Percentiles rank a stretch among this genome's conserved stretches.
phyloP scores from a whole-genome alignment of 2,888 invertebrate species.

The Lithophane leautieri region DNA sequence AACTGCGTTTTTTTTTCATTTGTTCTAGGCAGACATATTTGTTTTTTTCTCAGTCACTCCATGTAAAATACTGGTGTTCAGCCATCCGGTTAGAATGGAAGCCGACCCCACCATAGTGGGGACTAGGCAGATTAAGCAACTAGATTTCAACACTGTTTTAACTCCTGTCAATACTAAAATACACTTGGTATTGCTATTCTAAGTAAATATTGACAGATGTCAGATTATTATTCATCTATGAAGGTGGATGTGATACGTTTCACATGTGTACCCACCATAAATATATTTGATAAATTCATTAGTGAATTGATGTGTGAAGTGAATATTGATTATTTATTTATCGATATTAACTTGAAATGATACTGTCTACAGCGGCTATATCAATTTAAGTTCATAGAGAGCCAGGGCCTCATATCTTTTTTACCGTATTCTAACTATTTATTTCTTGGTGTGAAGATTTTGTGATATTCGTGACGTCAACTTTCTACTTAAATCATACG shows the following conservation, averaged over 20 bases:
- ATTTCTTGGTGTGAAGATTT: neutral
- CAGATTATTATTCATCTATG: neutral
- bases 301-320: too few species aligned
- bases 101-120: too few species aligned
- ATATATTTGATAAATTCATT: slow-evolving; percentile 3
- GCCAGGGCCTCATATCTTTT: neutral
- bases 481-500: slow-evolving; percentile 8
- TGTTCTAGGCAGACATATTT: neutral
- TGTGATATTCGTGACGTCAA: neutral
- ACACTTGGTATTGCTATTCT: neutral
- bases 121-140: too few species aligned
- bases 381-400: neutral
- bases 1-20: slow-evolving; percentile 4
- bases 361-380: neutral
- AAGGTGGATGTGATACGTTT: too few species aligned
- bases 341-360: neutral
- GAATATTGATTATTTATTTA: neutral
- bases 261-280: too few species aligned
- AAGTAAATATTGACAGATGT: slow-evolving; percentile 14
- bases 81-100: too few species aligned
- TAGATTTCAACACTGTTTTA: neutral
- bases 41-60: too few species aligned
- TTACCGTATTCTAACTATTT: neutral
- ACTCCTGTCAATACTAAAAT: neutral
- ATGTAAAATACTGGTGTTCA: too few species aligned